A percentile compares a stretch with the other conserved stretches of the same genome.
Evolutionary conservation across 2,797 vertebrate genomes (phyloP).

Genomic region (Arnoldichthys spilopterus): DNA sequence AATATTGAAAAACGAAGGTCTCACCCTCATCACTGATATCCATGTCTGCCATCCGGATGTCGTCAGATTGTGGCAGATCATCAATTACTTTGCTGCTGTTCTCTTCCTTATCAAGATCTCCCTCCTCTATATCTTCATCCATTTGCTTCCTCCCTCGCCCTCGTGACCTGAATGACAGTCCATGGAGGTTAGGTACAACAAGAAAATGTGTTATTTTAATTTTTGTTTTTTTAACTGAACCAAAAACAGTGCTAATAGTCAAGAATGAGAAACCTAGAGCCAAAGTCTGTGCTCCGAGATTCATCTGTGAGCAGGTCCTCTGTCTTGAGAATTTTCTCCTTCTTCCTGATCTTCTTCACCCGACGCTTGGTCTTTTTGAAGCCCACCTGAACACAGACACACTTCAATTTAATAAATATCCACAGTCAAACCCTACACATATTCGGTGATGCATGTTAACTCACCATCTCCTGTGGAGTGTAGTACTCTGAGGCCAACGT

Average conservation of each 20-base stretch:
- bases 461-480: constrained; percentile 88
- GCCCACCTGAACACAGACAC: constrained; percentile 64
- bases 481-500: constrained; percentile 87
- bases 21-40: constrained; percentile 88
- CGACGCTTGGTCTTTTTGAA: constrained; percentile 90
- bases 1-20: too few species aligned
- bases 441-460: constrained; percentile 21
- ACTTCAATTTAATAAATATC: neutral
- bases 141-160: constrained; percentile 64
- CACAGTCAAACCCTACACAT: neutral
- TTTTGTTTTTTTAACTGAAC: too few species aligned
- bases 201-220: too few species aligned
- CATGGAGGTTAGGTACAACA: neutral
- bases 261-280: constrained; percentile 78
- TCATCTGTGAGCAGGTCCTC: constrained; percentile 74
- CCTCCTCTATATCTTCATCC: constrained; percentile 40
- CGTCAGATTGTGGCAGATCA: constrained; percentile 76
- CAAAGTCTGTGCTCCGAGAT: constrained; percentile 81
- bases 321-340: constrained; percentile 71
- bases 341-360: constrained; percentile 90
- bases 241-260: neutral
- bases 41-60: constrained; percentile 87
- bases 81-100: neutral
- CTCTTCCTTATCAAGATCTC: constrained; percentile 24
- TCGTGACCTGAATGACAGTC: constrained; percentile 63